Evolutionary conservation across 1,140 invertebrate genomes (phyloP), one percentile per base, ranked within the genome.

Genomic region (Trissolcus basalis): DNA sequence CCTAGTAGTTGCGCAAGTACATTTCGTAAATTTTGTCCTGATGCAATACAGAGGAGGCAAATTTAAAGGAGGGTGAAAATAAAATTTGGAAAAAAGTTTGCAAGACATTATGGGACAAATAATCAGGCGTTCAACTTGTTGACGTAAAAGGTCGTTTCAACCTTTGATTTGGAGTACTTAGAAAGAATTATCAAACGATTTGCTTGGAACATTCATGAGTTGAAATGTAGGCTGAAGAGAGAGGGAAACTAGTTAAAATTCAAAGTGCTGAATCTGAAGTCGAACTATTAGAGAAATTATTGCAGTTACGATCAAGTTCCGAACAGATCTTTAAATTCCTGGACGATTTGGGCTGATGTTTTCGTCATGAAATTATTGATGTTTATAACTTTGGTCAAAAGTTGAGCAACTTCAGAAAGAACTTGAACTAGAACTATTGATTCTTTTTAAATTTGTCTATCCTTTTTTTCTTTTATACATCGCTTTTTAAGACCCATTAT

Each of bases 171-270:
- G 51, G 50, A 70, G 58, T 70, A 61, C 58, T 70, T 70, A 50
- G 36, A 70, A 70, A 70, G 50, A 70, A 70, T 61, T 70, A 70
- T 70, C 58, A 51, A 61, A 44, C 44, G 58, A 70, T 70, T 70
- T 63, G 58, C 50, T 44, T 10, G 48, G 56, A 70, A 54, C 67
- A 61, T 60, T 70, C 67, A 61, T 70, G 67, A 63, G 67, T 70
- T 70, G 48, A 61, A 44, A 61, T 54, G 36, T 55, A 70, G 58
- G 35, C 43, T 61, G 36, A 27, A 27, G 19, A 27, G 19, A 27
- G 19, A 27, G 19, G 19, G 14, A 27, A 70, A 70, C 67, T 70
- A 70, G 58, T 70, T 70, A 70, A 70, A 70, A 70, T 70, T 70
- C 67, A 70, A 70, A 70, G 50, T 70, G 58, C 58, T 49, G 67